phyloP scores from a whole-genome alignment of 2,797 vertebrate species.

The Dallia pectoralis region DNA sequence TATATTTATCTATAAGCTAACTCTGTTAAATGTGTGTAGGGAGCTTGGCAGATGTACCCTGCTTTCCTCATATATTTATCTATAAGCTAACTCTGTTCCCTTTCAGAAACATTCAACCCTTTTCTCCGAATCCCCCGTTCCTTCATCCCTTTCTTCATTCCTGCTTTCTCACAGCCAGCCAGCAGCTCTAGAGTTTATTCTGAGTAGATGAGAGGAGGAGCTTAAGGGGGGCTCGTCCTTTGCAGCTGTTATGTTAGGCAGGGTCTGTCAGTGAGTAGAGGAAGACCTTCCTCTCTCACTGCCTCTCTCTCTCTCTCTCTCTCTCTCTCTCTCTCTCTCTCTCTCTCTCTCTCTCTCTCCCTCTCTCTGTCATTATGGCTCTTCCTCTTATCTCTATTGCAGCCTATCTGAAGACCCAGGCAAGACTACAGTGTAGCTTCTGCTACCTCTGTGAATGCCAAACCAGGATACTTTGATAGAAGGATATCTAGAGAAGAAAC shows the following conservation, averaged over 20 bases:
- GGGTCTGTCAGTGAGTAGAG: constrained; percentile 23
- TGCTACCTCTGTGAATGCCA: background rate
- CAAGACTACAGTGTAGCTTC: background rate
- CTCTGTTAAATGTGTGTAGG: too few relatives aligned
- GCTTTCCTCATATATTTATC: constrained; percentile 18
- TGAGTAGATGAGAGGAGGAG: constrained; percentile 7
- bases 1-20: too few relatives aligned
- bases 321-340: constrained; percentile 3
- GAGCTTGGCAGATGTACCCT: too few relatives aligned
- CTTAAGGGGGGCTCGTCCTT: constrained; percentile 22
- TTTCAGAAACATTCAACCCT: constrained; percentile 11
- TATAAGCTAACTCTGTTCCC: constrained; percentile 11
- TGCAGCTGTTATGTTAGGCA: constrained; percentile 32
- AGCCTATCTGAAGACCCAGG: background rate
- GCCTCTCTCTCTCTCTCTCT: constrained; percentile 3
- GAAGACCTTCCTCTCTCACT: constrained; percentile 12
- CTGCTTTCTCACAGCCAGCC: background rate
- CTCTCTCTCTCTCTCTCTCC: background rate
- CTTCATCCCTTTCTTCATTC: background rate
- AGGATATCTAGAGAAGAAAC: background rate
- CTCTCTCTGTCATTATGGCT: background rate
- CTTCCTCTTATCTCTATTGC: background rate
- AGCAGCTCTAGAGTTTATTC: constrained; percentile 28
- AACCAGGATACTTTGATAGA: background rate
- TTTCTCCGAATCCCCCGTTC: background rate